Base-by-base conservation (phyloP, 2,888 invertebrate species). In the Neoaliturus tenellus region DNA sequence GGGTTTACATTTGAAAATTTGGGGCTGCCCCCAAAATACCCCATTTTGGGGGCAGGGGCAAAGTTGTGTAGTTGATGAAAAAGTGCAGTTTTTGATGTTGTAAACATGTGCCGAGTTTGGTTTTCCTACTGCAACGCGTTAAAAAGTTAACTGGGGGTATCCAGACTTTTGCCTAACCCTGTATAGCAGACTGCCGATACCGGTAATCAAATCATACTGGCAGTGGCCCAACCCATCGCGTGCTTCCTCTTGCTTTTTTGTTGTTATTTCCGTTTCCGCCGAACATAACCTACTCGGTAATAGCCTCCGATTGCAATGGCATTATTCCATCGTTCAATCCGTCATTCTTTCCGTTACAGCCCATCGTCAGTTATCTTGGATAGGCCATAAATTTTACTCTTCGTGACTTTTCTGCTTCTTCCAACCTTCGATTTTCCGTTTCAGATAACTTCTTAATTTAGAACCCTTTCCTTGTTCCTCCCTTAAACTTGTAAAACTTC, bases 151-250 rank as follows among this genome's bases (percentile, higher is more conserved):
- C n/a, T n/a, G n/a, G n/a, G n/a, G n/a, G n/a, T n/a, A n/a, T n/a
- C n/a, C n/a, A n/a, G n/a, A n/a, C n/a, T n/a, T n/a, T n/a, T n/a
- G 17, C 44, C 44, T 4, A 44, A 44, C 14, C 44, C 6, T 8
- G 51, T 51, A 23, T 51, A 23, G 51, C 51, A 20, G 51, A 39
- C 75, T 75, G 75, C 75, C 75, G 75, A 75, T 48, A 75, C 75
- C 44, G 44, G 28, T 75, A 75, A 75, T 75, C 44, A 75, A 75
- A 75, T 75, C 75, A 75, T 39, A 75, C 75, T 75, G 75, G 75
- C 44, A 48, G 75, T 25, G 75, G 44, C 23, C 71, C 35, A 39
- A 12, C 39, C 71, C 41, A 71, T 71, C 41, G 71, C 71, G 71
- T 71, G 71, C 35, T 41, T 39, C 23, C 33, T 35, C 23, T 23